Conservation (phyloP, 2,888 invertebrate species). For the Acanthacorydalis orientalis region DNA sequence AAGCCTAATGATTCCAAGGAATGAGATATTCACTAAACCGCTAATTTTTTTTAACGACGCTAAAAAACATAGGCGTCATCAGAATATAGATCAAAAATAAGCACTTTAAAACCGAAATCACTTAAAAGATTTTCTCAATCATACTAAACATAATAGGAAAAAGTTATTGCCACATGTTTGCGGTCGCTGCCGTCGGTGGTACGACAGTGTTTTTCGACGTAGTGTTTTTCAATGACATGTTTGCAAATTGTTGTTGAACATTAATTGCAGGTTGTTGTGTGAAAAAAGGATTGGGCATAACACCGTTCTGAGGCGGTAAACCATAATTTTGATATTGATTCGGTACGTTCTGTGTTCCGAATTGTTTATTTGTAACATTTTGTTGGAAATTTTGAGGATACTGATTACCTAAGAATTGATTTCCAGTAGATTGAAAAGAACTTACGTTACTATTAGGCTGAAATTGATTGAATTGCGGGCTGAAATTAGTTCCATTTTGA, state of each 20-base stretch:
- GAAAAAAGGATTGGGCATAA: slow-evolving; percentile 20
- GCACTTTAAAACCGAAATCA: no score
- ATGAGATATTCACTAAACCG: no score
- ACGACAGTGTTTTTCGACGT: slow-evolving; percentile 3
- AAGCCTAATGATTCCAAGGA: no score
- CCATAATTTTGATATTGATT: not conserved
- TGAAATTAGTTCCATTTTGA: not conserved
- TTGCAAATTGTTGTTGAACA: slow-evolving; percentile 33
- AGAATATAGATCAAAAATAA: no score
- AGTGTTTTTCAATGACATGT: slow-evolving; percentile 24
- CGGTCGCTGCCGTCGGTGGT: slow-evolving; percentile 13
- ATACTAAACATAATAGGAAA: not conserved
- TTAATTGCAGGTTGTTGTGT: slow-evolving; percentile 14
- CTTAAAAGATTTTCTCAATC: not conserved
- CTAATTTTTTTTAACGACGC: no score
- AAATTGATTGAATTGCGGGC: not conserved
- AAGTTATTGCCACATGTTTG: slow-evolving; percentile 25
- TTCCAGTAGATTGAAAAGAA: slow-evolving; percentile 7
- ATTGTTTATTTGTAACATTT: slow-evolving; percentile 31
- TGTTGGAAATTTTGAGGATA: slow-evolving; percentile 14
- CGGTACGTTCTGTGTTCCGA: slow-evolving; percentile 10
- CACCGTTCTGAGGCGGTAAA: slow-evolving; percentile 2
- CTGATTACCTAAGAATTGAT: not conserved
- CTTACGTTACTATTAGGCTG: slow-evolving; percentile 3
- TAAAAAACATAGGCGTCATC: no score